These are phyloP conservation scores for Archilochus colubris DNA, from an alignment of 2,113 vertebrate species.

Conservation along the genomic window DNA sequence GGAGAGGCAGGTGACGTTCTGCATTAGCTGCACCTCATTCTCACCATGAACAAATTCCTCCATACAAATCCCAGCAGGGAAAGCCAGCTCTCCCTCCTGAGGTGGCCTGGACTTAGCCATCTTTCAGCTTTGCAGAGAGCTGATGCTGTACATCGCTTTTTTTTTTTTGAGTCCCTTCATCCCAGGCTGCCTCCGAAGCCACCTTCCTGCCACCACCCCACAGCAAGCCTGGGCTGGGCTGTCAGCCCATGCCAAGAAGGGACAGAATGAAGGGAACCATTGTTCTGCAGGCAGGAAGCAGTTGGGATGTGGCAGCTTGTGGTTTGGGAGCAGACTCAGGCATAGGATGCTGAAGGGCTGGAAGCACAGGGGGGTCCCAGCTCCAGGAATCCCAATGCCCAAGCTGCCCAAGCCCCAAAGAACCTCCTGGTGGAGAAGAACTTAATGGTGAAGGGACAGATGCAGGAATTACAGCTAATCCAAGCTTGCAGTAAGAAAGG, in stretches of 20 bases:
- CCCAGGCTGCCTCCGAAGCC: not conserved
- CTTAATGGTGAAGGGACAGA: not conserved
- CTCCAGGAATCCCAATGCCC: not conserved
- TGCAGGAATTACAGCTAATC: not conserved
- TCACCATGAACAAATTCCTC: not conserved
- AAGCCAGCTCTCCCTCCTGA: not conserved
- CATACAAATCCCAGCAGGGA: not conserved
- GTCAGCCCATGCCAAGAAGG: no score
- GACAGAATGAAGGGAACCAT: not conserved
- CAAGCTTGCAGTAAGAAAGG: not conserved
- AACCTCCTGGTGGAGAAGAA: not conserved
- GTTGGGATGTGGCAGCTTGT: not conserved
- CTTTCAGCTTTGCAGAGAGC: not conserved
- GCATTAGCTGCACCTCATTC: not conserved
- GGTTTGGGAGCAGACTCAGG: not conserved
- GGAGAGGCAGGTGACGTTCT: not conserved
- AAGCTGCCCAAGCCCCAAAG: not conserved
- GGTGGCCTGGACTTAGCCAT: not conserved
- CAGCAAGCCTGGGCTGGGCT: no score
- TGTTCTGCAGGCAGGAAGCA: not conserved
- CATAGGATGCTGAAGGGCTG: not conserved
- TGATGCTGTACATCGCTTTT: not conserved
- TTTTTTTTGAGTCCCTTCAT: not conserved
- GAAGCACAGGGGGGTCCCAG: not conserved
- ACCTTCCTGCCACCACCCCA: fast-evolving